Conservation (phyloP, 2,888 invertebrate genomes). For the Kryphioiulus occultus region DNA sequence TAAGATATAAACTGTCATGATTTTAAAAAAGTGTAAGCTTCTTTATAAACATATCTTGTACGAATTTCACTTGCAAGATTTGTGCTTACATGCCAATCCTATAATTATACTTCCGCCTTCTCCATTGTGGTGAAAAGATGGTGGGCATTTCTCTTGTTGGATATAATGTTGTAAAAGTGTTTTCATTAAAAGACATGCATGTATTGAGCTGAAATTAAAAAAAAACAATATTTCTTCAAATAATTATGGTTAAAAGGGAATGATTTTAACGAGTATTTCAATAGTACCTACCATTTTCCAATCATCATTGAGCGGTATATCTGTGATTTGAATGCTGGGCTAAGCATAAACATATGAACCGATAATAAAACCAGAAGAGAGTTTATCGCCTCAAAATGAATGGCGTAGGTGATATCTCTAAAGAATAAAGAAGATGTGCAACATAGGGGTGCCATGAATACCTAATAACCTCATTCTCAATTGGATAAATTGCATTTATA, state of each 20-base stretch:
- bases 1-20: no score
- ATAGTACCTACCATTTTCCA: conserved; percentile 62
- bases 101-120: conserved; percentile 84
- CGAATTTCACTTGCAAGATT: neutral
- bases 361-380: conserved; percentile 86
- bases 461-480: neutral
- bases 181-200: conserved; percentile 80
- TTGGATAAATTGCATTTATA: neutral
- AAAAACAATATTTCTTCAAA: neutral
- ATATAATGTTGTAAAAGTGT: conserved; percentile 80
- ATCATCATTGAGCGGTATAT: conserved; percentile 70
- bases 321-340: conserved; percentile 73
- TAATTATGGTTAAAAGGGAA: neutral
- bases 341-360: conserved; percentile 82
- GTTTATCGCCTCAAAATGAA: conserved; percentile 88
- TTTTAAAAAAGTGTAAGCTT: no score
- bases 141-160: conserved; percentile 73
- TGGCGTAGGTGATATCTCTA: conserved; percentile 82
- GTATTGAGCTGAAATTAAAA: conserved; percentile 68
- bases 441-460: neutral
- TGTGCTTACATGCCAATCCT: conserved; percentile 70
- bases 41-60: neutral
- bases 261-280: neutral
- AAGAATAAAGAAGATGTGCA: neutral
- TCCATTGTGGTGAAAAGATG: conserved; percentile 71